phyloP scores from a whole-genome alignment of 1,140 invertebrate species.

The Pseudobourletiella spinata region DNA sequence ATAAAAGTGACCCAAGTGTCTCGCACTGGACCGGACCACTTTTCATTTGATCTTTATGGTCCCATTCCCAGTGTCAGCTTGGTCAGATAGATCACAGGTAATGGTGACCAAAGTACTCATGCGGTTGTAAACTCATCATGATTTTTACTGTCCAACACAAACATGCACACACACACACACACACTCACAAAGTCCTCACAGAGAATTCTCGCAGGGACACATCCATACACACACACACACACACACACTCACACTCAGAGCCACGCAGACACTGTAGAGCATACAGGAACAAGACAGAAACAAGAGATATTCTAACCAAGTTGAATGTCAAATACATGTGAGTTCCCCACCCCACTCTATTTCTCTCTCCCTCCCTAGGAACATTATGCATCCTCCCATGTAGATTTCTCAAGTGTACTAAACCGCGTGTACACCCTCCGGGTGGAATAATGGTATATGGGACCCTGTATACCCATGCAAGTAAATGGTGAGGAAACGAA shows the following conservation, averaged over 20 bases:
- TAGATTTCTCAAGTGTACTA: too few species aligned
- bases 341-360: too few species aligned
- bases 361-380: too few species aligned
- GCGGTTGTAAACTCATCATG: constrained; percentile 28
- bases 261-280: background rate
- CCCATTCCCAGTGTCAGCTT: constrained; percentile 26
- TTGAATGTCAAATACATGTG: too few species aligned
- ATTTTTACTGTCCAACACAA: constrained; percentile 20
- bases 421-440: too few species aligned
- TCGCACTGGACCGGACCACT: constrained; percentile 16
- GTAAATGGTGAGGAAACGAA: background rate
- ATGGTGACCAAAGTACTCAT: constrained; percentile 27
- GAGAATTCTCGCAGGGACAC: background rate
- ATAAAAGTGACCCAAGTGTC: constrained; percentile 7
- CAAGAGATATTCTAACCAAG: too few species aligned
- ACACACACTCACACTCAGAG: background rate
- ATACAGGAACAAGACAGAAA: background rate
- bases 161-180: background rate
- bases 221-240: background rate
- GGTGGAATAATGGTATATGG: too few species aligned
- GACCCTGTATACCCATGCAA: too few species aligned
- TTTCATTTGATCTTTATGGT: constrained; percentile 27
- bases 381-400: too few species aligned
- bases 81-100: constrained; percentile 31
- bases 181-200: too few species aligned